Base-by-base conservation (phyloP, 2,888 invertebrate genomes). In the Cerceris rybyensis region DNA sequence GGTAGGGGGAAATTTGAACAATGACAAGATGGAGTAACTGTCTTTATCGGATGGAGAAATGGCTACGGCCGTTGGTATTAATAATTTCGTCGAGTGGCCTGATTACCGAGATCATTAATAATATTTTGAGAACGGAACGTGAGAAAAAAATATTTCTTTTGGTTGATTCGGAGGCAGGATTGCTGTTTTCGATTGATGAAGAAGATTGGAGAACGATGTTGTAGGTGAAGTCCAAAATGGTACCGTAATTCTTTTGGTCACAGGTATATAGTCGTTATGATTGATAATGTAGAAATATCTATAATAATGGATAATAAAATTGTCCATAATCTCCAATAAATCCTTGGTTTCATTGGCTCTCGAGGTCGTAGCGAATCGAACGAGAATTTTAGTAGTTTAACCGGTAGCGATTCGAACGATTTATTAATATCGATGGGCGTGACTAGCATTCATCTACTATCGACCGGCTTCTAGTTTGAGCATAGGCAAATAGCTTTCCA, bases 371-470 rank as follows among this genome's bases (percentile, higher is more conserved):
- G 50, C 43, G 46, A 54, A 16, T 43, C 14, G 52, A 8, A 54
- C 11, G 41, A 49, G 52, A 66, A 41, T 8, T 66, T 54, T 43
- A 46, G 75, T 59, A 52, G 69, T 69, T 66, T 58, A 46, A 69
- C 71, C 81, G 75, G 78, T 80, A 78, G 81, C 81, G 14, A 57
- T n/a, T 42, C 41, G 43, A 52, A n/a, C 71, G 77, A 82, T 72
- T 73, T 81, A 82, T 80, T 73, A 68, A 68, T 78, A 80, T 80
- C 77, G 80, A 75, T 80, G 81, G 81, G 81, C 80, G 81, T 80
- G 81, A 70, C 79, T 72, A 63, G 58, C 69, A 75, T 79, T 82
- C 79, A 74, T 72, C 73, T 70, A 17, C 68, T 74, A 66, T 52
- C 59, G 57, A 16, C 16, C 58, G 69, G 39, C 60, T 42, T 75